Evolutionary conservation across 2,113 vertebrate species (phyloP).

Genomic region (Lipophrys pholis): DNA sequence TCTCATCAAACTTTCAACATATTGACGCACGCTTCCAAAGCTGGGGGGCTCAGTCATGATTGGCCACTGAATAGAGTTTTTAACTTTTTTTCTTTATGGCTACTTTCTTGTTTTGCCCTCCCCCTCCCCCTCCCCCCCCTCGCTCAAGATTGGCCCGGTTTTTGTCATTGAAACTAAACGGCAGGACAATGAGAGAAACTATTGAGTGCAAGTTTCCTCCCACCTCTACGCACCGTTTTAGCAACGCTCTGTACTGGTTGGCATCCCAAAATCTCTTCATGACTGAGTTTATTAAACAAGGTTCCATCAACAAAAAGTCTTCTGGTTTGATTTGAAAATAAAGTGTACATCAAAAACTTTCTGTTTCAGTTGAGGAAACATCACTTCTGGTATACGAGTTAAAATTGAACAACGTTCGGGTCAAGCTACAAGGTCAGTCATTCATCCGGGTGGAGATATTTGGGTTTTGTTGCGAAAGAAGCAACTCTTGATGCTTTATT

Average conservation of each 20-base stretch:
- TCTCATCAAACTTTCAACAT: conserved; percentile 35
- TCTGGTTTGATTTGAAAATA: conserved; percentile 66
- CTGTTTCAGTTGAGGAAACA: not conserved
- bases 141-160: conserved; percentile 5
- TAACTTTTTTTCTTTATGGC: conserved; percentile 35
- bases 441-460: too few relatives aligned
- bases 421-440: too few relatives aligned
- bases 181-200: conserved; percentile 23
- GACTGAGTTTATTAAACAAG: conserved; percentile 33
- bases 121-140: not conserved
- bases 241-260: conserved; percentile 28
- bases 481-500: too few relatives aligned
- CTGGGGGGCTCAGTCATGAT: conserved; percentile 30
- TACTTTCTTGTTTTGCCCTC: conserved; percentile 11
- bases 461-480: too few relatives aligned
- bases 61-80: conserved; percentile 52
- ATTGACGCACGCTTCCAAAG: conserved; percentile 23
- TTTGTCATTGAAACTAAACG: conserved; percentile 27
- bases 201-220: not conserved
- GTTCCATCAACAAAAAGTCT: conserved; percentile 47
- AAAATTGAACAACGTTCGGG: too few relatives aligned
- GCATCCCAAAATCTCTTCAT: conserved; percentile 36
- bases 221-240: conserved; percentile 43
- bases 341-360: conserved; percentile 48
- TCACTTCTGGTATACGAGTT: not conserved